A percentile compares a stretch with the other conserved stretches of the same genome.
Evolutionary conservation across 2,888 invertebrate species (phyloP).

Genomic region (Ommatoiulus sabulosus): DNA sequence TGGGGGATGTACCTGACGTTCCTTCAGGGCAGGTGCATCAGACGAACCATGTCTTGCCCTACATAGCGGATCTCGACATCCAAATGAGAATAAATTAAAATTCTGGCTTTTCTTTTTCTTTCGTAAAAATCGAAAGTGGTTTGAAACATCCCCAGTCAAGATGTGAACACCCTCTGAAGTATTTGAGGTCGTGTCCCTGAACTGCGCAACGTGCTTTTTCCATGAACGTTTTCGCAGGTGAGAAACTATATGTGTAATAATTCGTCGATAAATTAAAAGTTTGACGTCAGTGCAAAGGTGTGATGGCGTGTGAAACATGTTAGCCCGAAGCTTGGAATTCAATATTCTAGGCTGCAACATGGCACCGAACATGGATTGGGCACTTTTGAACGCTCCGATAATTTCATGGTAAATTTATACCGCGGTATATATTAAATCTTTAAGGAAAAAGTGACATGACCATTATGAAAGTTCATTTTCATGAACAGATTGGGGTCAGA

Average conservation of each 20-base stretch:
- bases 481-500: neutral
- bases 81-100: neutral
- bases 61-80: neutral
- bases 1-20: neutral
- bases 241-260: neutral
- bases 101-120: constrained; percentile 25
- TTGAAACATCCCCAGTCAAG: neutral
- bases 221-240: neutral
- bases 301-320: neutral
- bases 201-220: neutral
- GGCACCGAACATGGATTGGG: neutral
- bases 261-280: neutral
- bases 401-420: neutral
- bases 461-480: neutral
- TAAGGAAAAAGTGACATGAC: neutral
- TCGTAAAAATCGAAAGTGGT: neutral
- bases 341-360: neutral
- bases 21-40: neutral
- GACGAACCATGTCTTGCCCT: neutral
- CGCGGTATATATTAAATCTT: neutral
- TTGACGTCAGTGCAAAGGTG: neutral
- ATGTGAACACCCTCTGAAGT: constrained; percentile 20
- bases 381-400: neutral
- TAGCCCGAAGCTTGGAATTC: neutral
- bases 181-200: constrained; percentile 41